These are phyloP conservation scores for Drosophila tripunctata DNA, from an alignment of 2,888 invertebrate genomes.

Conservation along the genomic window DNA sequence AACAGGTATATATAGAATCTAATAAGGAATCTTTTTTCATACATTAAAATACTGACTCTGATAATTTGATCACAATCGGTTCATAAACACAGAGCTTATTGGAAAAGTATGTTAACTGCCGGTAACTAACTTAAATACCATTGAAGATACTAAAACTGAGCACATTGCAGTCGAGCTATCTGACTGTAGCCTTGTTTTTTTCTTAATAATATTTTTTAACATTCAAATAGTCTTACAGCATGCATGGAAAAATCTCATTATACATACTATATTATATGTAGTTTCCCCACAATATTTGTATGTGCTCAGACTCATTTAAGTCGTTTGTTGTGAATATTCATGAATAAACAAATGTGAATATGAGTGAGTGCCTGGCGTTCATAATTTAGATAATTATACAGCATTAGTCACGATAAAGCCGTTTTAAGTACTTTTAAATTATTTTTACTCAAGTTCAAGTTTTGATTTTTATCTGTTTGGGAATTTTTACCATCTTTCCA, in stretches of 20 bases:
- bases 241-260: neutral
- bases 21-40: too few species aligned
- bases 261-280: too few species aligned
- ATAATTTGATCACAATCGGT: too few species aligned
- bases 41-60: too few species aligned
- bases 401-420: neutral
- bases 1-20: too few species aligned
- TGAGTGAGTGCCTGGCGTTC: neutral
- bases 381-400: conserved; percentile 13
- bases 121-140: too few species aligned
- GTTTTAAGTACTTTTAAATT: neutral
- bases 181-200: too few species aligned
- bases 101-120: too few species aligned
- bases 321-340: neutral
- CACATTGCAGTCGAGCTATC: too few species aligned
- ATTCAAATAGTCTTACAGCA: neutral
- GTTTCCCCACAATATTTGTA: neutral
- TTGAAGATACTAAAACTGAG: too few species aligned
- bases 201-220: neutral
- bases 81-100: too few species aligned
- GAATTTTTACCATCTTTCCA: neutral
- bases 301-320: neutral
- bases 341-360: neutral
- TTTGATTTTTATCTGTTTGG: neutral
- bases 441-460: neutral